Evolutionary conservation across 2,113 vertebrate genomes (phyloP).

Genomic region (Picathartes gymnocephalus): DNA sequence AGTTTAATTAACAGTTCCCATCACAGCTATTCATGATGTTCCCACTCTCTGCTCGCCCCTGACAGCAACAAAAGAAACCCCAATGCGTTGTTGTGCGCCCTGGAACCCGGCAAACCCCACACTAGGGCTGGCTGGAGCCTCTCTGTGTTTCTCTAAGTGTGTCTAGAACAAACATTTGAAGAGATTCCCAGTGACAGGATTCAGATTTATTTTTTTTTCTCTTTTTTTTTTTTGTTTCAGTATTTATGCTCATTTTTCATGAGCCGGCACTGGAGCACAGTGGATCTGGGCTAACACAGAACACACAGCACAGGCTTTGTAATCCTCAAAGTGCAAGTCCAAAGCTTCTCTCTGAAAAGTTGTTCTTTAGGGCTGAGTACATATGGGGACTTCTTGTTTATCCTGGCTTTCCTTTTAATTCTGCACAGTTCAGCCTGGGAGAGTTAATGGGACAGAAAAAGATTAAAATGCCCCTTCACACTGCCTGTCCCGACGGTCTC

Average conservation of each 20-base stretch:
- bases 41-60: background rate
- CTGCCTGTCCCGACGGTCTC: background rate
- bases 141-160: background rate
- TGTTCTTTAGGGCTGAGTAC: background rate
- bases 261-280: accelerated
- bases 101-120: background rate
- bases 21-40: background rate
- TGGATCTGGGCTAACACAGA: background rate
- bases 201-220: background rate
- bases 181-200: background rate
- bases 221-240: background rate
- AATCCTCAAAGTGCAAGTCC: constrained; percentile 22
- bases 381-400: constrained; percentile 30
- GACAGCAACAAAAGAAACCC: background rate
- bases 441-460: constrained; percentile 38
- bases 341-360: constrained; percentile 21
- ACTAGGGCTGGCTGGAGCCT: background rate
- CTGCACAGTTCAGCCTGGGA: background rate
- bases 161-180: constrained; percentile 37
- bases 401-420: constrained; percentile 26
- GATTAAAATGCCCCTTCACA: constrained; percentile 30
- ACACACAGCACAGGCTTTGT: constrained; percentile 23
- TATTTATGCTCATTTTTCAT: background rate
- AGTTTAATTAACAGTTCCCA: constrained; percentile 43
- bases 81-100: background rate